Evolutionary conservation across 2,797 vertebrate genomes (phyloP).

Genomic region (Coccyzus lansbergi): DNA sequence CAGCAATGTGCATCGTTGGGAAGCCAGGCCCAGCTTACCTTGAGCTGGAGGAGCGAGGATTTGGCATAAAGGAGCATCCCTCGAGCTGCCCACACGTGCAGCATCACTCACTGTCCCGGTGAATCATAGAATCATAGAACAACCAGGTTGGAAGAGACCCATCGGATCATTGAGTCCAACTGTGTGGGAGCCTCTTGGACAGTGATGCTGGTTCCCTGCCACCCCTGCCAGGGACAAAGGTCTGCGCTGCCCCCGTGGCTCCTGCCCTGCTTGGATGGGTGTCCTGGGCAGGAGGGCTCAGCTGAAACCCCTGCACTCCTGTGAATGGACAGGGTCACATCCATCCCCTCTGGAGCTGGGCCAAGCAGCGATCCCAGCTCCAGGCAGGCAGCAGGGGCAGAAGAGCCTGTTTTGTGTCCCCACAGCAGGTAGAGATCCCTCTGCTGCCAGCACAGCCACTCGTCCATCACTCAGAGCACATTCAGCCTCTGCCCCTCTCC

Average conservation of each 20-base stretch:
- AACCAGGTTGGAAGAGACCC: too few species aligned
- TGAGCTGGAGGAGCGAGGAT: background rate
- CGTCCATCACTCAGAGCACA: too few species aligned
- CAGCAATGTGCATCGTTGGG: accelerated
- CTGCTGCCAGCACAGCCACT: too few species aligned
- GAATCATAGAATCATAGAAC: too few species aligned
- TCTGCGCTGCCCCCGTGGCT: accelerated
- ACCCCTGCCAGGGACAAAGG: background rate
- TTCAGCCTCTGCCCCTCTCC: background rate
- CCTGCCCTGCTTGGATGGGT: background rate
- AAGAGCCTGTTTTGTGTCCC: background rate
- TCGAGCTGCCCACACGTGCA: accelerated
- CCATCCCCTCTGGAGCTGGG: background rate
- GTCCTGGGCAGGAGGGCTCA: background rate
- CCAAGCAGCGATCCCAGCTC: too few species aligned
- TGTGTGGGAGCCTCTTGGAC: background rate
- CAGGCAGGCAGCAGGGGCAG: background rate
- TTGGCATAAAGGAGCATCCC: background rate
- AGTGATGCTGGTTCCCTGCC: too few species aligned
- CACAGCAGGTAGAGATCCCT: too few species aligned
- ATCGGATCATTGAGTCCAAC: too few species aligned
- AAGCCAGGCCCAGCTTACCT: too few species aligned
- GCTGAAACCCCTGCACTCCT: background rate
- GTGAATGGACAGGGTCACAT: too few species aligned
- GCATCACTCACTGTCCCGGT: too few species aligned